Evolutionary conservation across 2,888 invertebrate genomes (phyloP).

Genomic region (Malthinus seriepunctatus): DNA sequence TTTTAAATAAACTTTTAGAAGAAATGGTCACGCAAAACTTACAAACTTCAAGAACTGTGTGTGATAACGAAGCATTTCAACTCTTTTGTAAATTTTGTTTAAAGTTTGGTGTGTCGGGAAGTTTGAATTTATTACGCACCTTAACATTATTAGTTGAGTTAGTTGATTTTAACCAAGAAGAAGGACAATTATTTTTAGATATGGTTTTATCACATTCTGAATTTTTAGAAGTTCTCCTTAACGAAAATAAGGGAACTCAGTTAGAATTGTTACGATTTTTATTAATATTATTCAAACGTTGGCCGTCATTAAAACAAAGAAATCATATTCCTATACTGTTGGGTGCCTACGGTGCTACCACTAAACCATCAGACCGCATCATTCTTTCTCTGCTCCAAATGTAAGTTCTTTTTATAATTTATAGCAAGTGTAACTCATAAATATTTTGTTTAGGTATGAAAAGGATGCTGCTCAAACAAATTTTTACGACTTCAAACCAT

Average conservation of each 20-base stretch:
- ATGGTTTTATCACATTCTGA: constrained; percentile 79
- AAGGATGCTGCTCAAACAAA: constrained; percentile 40
- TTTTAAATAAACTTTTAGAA: constrained; percentile 19
- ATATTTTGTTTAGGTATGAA: constrained; percentile 44
- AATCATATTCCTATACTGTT: constrained; percentile 76
- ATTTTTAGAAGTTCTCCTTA: constrained; percentile 71
- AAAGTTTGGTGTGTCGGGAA: constrained; percentile 62
- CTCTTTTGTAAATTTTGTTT: constrained; percentile 66
- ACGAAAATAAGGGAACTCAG: constrained; percentile 57
- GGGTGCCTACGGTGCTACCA: constrained; percentile 77
- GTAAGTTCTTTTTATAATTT: constrained; percentile 58
- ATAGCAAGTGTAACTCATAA: not conserved
- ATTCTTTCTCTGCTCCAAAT: constrained; percentile 70
- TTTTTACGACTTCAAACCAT: constrained; percentile 63
- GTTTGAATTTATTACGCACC: constrained; percentile 49
- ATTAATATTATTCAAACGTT: constrained; percentile 64
- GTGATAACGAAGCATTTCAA: constrained; percentile 59
- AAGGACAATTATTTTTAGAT: constrained; percentile 64
- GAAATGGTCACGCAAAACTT: constrained; percentile 21
- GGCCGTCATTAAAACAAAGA: constrained; percentile 66
- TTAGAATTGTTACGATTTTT: constrained; percentile 68
- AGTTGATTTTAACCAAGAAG: constrained; percentile 58
- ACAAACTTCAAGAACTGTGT: constrained; percentile 12
- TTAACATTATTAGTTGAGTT: constrained; percentile 61
- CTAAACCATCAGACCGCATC: constrained; percentile 70